A percentile compares a stretch with the other conserved stretches of the same genome.
Conservation (phyloP, 2,113 vertebrate species). For the Ploceus nigricollis region DNA sequence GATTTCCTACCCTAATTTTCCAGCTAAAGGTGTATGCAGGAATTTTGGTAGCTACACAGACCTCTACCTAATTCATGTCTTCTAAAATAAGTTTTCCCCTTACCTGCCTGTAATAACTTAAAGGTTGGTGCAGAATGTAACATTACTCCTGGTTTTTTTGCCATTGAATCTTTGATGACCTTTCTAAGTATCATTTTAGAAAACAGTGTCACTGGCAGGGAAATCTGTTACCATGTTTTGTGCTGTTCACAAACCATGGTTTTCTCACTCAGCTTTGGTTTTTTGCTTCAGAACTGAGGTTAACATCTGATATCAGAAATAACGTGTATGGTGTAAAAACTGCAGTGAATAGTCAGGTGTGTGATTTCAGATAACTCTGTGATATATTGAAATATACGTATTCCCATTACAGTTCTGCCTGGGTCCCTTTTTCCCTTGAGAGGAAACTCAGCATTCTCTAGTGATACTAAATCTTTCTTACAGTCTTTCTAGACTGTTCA, state of each 20-base stretch:
- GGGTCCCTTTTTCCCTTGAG: background rate
- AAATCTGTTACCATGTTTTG: background rate
- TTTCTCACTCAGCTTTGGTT: background rate
- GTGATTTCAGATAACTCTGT: background rate
- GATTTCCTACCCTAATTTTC: background rate
- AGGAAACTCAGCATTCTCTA: background rate
- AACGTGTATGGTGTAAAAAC: accelerated
- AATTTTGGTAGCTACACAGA: background rate
- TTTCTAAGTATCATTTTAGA: background rate
- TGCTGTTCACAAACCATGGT: background rate
- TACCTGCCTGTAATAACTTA: background rate
- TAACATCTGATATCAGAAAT: background rate
- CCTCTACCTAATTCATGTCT: background rate
- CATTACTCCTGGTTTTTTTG: background rate
- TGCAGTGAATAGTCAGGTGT: background rate
- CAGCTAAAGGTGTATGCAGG: background rate
- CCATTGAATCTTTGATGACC: background rate
- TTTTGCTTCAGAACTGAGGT: background rate
- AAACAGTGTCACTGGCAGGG: background rate
- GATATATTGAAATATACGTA: no score
- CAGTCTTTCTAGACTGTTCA: background rate
- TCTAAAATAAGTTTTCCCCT: background rate
- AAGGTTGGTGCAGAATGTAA: background rate
- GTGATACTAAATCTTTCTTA: background rate
- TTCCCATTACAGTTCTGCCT: background rate